Base-by-base conservation (phyloP, 35 echinoderm and acorn worm genomes). In the Holothuria glaberrima region DNA sequence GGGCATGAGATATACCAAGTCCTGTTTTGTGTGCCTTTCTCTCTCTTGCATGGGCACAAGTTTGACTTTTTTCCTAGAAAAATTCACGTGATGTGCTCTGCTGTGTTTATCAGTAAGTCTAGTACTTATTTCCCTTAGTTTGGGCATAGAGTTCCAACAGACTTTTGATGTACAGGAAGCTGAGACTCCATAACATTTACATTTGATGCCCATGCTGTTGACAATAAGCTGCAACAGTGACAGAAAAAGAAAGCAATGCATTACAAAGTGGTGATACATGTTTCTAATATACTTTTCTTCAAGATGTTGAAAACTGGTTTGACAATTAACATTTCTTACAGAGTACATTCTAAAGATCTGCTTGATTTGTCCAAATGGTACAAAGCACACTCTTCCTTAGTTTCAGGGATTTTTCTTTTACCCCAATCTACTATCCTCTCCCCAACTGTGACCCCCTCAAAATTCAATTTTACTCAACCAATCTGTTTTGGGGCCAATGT, bases 101-200 rank as follows among this genome's bases (percentile, higher is more conserved):
- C 22, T 48, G 71, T 95, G 91, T n/a, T 86, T 89, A 28, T 88
- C 83, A 59, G 63, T 88, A 2, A 99, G 62, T 20, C 58, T 25
- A 30, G 60, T 33, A 34, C 92, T 88, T 30, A 95, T 70, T 59
- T 88, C 70, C 22, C 88, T 74, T 27, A 95, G 86, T 78, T 95
- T 95, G 27, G 97, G 91, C 97, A 99, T 99, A 27, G 97, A 86
- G 68, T 93, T 93, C 97, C 97, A 99, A 48, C 97, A 99, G 21
- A 99, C 93, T 84, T 85, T 93, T 25, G 97, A 99, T 17, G 97
- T 92, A 41, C 97, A 99, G 29, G 97, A 91, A 46, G 90, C 97
- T 28, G 93, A 95, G 0, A 99, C 97, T 52, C 97, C 97, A 32
- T 99, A 93, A 52, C 97, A 99, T 65, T 99, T 99, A 77, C 97